These are phyloP conservation scores for Monochamus alternatus DNA, from an alignment of 2,888 invertebrate species.

Conservation along the genomic window DNA sequence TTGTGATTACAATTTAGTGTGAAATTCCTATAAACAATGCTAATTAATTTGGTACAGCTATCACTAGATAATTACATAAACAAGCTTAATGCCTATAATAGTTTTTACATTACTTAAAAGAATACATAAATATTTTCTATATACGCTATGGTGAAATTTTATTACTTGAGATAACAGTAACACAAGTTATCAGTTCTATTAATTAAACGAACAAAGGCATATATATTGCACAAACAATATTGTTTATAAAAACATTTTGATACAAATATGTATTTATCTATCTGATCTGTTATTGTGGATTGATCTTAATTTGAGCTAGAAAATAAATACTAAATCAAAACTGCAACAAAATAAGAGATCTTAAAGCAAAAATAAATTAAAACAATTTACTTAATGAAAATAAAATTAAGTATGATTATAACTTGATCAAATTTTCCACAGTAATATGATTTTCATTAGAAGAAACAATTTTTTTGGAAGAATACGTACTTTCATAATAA, in stretches of 20 bases:
- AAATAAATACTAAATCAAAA: constrained; percentile 16
- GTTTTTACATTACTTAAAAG: neutral
- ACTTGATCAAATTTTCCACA: constrained; percentile 62
- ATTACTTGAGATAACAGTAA: constrained; percentile 2
- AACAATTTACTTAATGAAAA: constrained; percentile 6
- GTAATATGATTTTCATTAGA: constrained; percentile 47
- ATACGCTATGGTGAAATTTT: neutral
- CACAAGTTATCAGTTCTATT: neutral
- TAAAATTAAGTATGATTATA: constrained; percentile 45
- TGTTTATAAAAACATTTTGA: neutral
- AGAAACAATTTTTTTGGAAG: constrained; percentile 49
- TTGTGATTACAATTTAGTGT: constrained; percentile 14
- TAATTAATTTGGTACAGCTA: constrained; percentile 31
- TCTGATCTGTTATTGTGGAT: neutral
- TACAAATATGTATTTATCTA: neutral
- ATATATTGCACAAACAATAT: constrained; percentile 4
- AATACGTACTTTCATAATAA: constrained; percentile 55
- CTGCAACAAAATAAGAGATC: constrained; percentile 14
- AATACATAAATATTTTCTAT: neutral
- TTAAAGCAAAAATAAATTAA: constrained; percentile 28
- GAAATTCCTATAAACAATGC: constrained; percentile 11
- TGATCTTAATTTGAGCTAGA: constrained; percentile 3
- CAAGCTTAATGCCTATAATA: neutral
- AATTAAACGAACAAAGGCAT: neutral
- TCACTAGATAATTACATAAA: constrained; percentile 15